Evolutionary conservation across 53 echinoderm and acorn worm species (phyloP).

Genomic region (Zoroaster sp.): DNA sequence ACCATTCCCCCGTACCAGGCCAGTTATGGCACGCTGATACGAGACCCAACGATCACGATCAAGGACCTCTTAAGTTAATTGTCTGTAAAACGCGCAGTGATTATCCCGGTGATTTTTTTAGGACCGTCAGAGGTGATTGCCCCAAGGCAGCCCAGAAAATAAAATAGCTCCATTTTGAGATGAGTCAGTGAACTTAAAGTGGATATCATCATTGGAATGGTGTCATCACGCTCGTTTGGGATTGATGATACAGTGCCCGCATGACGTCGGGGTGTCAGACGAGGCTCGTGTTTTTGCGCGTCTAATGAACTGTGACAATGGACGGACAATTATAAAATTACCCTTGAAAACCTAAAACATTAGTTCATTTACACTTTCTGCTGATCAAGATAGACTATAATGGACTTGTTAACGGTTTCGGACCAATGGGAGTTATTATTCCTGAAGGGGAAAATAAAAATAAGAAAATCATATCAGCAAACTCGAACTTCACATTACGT

Average conservation of each 20-base stretch:
- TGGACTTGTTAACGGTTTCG: too few relatives aligned
- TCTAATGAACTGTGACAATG: neutral
- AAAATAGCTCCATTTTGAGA: neutral
- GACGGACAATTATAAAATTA: too few relatives aligned
- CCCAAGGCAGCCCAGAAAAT: neutral
- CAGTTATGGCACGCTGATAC: slow-evolving; percentile 32
- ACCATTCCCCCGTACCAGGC: slow-evolving; percentile 17
- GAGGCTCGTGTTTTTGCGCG: neutral
- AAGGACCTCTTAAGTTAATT: slow-evolving; percentile 44
- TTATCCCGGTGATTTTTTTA: neutral
- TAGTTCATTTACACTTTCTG: too few relatives aligned
- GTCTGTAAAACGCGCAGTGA: slow-evolving; percentile 27
- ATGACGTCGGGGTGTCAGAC: neutral
- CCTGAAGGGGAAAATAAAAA: too few relatives aligned
- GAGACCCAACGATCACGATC: neutral
- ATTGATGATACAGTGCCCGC: neutral
- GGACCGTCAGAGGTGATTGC: neutral
- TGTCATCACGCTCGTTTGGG: neutral
- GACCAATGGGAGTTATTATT: too few relatives aligned
- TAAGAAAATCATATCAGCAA: too few relatives aligned
- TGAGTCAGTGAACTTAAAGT: neutral
- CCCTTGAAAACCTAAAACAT: too few relatives aligned
- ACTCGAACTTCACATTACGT: too few relatives aligned
- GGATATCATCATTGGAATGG: neutral
- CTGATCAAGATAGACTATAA: too few relatives aligned